Evolutionary conservation across 1,140 invertebrate species (phyloP).

Genomic region (Neuroterus valhalla): DNA sequence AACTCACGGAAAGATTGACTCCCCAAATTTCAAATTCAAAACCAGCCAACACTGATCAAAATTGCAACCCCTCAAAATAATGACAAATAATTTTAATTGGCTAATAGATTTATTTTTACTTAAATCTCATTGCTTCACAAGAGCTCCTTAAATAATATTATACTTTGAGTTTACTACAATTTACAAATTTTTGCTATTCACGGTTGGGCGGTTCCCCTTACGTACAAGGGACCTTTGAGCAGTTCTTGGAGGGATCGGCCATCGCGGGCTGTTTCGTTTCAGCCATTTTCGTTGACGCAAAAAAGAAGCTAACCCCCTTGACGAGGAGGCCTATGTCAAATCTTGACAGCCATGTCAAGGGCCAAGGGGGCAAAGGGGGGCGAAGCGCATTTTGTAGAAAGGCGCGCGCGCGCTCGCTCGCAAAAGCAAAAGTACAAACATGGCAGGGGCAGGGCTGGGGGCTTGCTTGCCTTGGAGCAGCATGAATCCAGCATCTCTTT

Average conservation of each 20-base stretch:
- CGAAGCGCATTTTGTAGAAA: conserved; percentile 3
- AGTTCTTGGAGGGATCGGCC: conserved; percentile 42
- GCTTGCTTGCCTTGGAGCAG: conserved; percentile 43
- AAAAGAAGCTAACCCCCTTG: conserved; percentile 48
- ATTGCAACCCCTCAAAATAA: too few species aligned
- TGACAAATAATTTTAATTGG: too few species aligned
- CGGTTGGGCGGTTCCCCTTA: too few species aligned
- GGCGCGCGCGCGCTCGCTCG: conserved; percentile 2
- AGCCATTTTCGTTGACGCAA: conserved; percentile 61
- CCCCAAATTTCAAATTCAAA: too few species aligned
- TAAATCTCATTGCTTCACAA: too few species aligned
- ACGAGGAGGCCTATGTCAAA: conserved; percentile 44
- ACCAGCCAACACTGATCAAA: too few species aligned
- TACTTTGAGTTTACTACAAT: too few species aligned
- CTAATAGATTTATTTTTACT: too few species aligned
- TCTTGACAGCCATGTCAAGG: conserved; percentile 48
- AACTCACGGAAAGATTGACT: too few species aligned
- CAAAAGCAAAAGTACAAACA: conserved; percentile 53
- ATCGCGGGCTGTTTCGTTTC: conserved; percentile 57
- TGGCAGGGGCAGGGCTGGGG: conserved; percentile 50
- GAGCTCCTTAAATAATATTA: too few species aligned
- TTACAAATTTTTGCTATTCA: too few species aligned
- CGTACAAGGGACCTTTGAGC: conserved; percentile 18
- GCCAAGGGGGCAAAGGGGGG: conserved; percentile 35
- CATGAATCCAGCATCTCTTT: conserved; percentile 35